These are phyloP conservation scores for Drosophila mojavensis DNA, from an alignment of 1,140 invertebrate species.

Conservation along the genomic window DNA sequence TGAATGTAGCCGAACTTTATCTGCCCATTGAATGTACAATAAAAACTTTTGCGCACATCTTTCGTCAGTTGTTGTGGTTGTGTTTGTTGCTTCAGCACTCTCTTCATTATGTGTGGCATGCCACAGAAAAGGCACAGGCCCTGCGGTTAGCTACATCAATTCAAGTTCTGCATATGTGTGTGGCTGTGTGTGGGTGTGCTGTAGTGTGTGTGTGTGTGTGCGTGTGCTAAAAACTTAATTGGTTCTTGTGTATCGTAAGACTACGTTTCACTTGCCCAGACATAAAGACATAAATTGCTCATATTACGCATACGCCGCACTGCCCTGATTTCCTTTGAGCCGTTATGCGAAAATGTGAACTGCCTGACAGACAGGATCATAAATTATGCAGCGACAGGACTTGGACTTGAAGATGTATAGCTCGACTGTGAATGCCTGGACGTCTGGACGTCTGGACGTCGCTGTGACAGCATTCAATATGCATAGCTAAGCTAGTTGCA, in stretches of 20 bases:
- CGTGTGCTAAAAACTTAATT: slow-evolving; percentile 68
- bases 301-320: slow-evolving; percentile 34
- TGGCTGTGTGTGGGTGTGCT: neutral
- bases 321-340: slow-evolving; percentile 4
- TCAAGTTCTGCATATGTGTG: neutral
- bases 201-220: neutral
- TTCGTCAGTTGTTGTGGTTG: slow-evolving; percentile 25
- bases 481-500: slow-evolving; percentile 73
- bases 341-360: slow-evolving; percentile 26
- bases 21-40: neutral
- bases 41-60: slow-evolving; percentile 10
- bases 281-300: slow-evolving; percentile 54
- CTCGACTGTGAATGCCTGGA: neutral
- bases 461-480: slow-evolving; percentile 73
- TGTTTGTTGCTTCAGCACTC: slow-evolving; percentile 2
- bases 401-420: neutral
- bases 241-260: slow-evolving; percentile 49
- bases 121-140: slow-evolving; percentile 25
- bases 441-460: neutral
- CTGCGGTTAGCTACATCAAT: slow-evolving; percentile 58
- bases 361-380: slow-evolving; percentile 55
- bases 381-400: slow-evolving; percentile 58
- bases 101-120: slow-evolving; percentile 13
- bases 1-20: slow-evolving; percentile 3
- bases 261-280: slow-evolving; percentile 44